Evolutionary conservation across 2,797 vertebrate genomes (phyloP).

Genomic region (Mormyrops attenuatus): DNA sequence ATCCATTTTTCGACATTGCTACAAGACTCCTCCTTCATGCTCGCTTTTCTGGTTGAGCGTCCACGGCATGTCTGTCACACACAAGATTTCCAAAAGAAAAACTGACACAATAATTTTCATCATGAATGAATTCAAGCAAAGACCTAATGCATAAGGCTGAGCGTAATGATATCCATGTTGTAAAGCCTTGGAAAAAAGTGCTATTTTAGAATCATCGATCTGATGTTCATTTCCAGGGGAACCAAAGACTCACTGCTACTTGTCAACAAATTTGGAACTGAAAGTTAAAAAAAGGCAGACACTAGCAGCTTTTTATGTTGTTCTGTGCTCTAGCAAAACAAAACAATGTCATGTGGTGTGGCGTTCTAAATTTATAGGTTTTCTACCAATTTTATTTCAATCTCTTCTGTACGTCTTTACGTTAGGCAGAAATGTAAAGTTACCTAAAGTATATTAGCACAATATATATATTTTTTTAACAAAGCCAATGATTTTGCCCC

Average conservation of each 20-base stretch:
- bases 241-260: background rate
- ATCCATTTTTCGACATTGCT: background rate
- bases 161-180: background rate
- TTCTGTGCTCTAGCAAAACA: background rate
- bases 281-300: background rate
- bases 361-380: background rate
- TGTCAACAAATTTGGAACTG: background rate
- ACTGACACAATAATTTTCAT: background rate
- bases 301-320: background rate
- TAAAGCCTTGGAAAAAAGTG: background rate
- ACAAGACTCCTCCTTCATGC: background rate
- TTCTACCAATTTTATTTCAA: background rate
- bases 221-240: background rate
- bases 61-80: background rate
- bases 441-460: conserved; percentile 6
- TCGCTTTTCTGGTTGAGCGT: background rate
- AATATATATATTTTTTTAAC: conserved; percentile 26
- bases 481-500: conserved; percentile 56
- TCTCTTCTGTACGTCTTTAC: background rate
- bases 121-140: background rate
- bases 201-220: background rate
- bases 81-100: background rate
- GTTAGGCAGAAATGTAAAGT: background rate
- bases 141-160: background rate
- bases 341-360: background rate